Evolutionary conservation across 2,888 invertebrate genomes (phyloP), one percentile per base, ranked within the genome.

Genomic region (Sclerodermus sp.): DNA sequence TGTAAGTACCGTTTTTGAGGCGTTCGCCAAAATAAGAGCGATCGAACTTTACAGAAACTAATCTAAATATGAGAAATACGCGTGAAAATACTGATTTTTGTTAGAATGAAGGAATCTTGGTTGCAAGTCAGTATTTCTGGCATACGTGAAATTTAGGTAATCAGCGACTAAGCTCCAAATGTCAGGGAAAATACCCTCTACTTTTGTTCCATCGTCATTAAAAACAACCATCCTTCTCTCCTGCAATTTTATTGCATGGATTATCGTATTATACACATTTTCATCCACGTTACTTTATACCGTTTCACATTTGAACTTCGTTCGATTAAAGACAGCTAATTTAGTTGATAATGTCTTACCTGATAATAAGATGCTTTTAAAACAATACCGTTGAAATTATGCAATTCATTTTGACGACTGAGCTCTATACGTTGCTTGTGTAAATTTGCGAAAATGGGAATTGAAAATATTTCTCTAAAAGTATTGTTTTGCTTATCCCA

Each of bases 121-220:
- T n/a, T n/a, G n/a, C n/a, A n/a, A n/a, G n/a, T n/a, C n/a, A n/a
- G n/a, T 34, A 34, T 34, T 34, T 4, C 13, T 34, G 4, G 6
- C 62, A 6, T 60, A 67, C 68, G 68, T 68, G 41, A 68, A 66
- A 43, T 69, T 69, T 2, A 68, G 47, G 45, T 56, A 57, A 14
- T 57, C 49, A 0, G 61, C 50, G 2, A 69, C 46, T n/a, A 53
- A 37, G 5, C 54, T 57, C 64, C 66, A 68, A 9, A 66, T 1
- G 0, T 67, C 67, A 5, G 66, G 67, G n/a, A 15, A 53, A 18
- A 68, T 47, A 13, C 68, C 68, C 0, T 47, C 47, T 2, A 53
- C 43, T 37, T 51, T 62, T 5, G 51, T 58, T 13, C 64, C 44
- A 41, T 66, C 61, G 23, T 67, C 59, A 15, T 57, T 47, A 53